phyloP scores from a whole-genome alignment of 2,113 vertebrate species.

The Tachycineta bicolor region DNA sequence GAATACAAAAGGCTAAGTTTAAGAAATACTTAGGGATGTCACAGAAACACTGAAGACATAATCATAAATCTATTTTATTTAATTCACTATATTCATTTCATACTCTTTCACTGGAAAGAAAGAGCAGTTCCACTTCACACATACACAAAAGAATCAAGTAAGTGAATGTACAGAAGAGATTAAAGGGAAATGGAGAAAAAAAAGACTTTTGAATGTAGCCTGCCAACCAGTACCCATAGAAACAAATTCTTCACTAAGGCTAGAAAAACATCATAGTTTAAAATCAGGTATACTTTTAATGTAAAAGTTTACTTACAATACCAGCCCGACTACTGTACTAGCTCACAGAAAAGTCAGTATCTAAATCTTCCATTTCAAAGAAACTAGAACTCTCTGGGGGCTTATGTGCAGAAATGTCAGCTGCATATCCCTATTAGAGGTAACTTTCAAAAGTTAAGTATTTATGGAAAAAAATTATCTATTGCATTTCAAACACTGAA shows the following conservation, averaged over 20 bases:
- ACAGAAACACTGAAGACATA: slow-evolving; percentile 14
- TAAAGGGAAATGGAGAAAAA: neutral
- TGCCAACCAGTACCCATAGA: neutral
- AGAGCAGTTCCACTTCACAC: neutral
- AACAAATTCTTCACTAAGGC: neutral
- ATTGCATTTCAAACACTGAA: neutral
- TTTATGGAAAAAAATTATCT: neutral
- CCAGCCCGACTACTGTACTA: neutral
- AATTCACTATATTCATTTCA: slow-evolving; percentile 11
- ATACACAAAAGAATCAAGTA: neutral
- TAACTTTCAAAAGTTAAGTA: neutral
- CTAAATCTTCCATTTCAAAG: neutral
- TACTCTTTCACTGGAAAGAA: slow-evolving; percentile 1
- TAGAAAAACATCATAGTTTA: neutral
- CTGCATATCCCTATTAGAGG: neutral
- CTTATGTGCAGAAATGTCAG: neutral
- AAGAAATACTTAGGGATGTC: slow-evolving; percentile 13
- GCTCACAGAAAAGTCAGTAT: neutral
- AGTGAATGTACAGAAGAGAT: neutral
- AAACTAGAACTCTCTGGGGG: neutral
- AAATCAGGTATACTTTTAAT: neutral
- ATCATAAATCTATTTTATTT: slow-evolving; percentile 24
- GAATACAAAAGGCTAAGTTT: neutral
- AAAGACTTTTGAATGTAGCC: neutral
- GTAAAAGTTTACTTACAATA: neutral